Base-by-base conservation (phyloP, 1,140 invertebrate genomes). In the Rhopalosiphum maidis region DNA sequence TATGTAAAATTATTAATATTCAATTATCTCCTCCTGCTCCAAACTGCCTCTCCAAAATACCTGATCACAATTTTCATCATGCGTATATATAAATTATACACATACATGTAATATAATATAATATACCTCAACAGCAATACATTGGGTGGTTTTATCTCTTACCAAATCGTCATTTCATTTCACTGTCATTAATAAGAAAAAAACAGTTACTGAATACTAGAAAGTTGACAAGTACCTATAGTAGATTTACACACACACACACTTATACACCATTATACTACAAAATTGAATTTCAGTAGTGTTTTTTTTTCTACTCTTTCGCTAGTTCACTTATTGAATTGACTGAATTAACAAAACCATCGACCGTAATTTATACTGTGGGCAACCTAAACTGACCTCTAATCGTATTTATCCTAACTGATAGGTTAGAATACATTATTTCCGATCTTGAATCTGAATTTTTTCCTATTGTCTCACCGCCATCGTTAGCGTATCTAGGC, bases 341-440 rank as follows among this genome's bases (percentile, higher is more conserved):
- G 41, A 23, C 48, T 30, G 51, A 51, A 51, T 89, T 51, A 55
- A 89, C 88, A 54, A 89, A 89, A 41, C 35, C 35, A 25, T 89
- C 22, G 21, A 30, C 48, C 35, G 35, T 89, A 89, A 89, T 89
- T 89, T 89, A 89, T 89, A 89, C 51, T 25, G n/a, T 1, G 25
- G 8, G 21, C n/a, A 48, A 22, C 8, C 48, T 35, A 21, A 54
- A n/a, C n/a, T 48, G n/a, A 54, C 48, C 48, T 35, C 35, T 55
- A 89, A 89, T 89, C 88, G 88, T 21, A 55, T 89, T 54, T 89
- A 89, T 89, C 51, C 51, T 22, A 35, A 55, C 23, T 22, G 48
- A 9, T 35, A 89, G 88, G 51, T 89, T 89, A 55, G 88, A 89
- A 89, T 89, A 89, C 51, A 89, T 89, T 89, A 89, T 55, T 89